Evolutionary conservation across 2,797 vertebrate species (phyloP).

Genomic region (Intellagama lesueurii): DNA sequence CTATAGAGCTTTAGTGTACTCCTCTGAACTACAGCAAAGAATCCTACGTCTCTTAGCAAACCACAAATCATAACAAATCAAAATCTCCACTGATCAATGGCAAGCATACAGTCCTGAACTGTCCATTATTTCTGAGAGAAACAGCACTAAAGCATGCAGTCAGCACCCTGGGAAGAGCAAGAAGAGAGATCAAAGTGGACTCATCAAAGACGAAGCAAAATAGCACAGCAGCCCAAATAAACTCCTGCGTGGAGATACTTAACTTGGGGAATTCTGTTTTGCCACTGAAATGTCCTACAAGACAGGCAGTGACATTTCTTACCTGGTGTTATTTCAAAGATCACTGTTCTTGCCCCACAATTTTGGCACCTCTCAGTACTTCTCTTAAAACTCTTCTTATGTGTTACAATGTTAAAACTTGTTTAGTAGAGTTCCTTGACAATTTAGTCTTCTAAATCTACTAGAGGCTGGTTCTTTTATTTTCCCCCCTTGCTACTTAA

Average conservation of each 20-base stretch:
- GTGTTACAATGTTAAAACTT: not conserved
- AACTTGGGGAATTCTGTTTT: conserved; percentile 5
- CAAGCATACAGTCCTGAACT: not conserved
- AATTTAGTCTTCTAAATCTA: conserved; percentile 30
- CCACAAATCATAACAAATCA: not conserved
- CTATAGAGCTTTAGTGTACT: no score
- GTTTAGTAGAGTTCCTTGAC: not conserved
- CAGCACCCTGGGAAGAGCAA: not conserved
- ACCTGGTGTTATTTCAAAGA: not conserved
- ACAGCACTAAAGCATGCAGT: not conserved
- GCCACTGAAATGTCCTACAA: not conserved
- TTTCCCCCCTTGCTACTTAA: conserved; percentile 39
- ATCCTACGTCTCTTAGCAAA: not conserved
- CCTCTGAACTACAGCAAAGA: no score
- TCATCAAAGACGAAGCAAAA: conserved; percentile 15
- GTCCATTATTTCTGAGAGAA: not conserved
- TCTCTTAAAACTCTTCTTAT: not conserved
- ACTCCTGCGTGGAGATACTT: conserved; percentile 5
- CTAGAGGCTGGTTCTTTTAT: conserved; percentile 16
- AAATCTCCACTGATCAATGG: not conserved
- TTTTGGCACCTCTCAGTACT: not conserved
- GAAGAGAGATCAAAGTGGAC: conserved; percentile 2
- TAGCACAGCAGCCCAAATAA: conserved; percentile 11
- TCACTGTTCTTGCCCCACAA: not conserved
- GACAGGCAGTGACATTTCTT: not conserved